Conservation (phyloP, 1,140 invertebrate genomes). For the Venustaconcha ellipsiformis region DNA sequence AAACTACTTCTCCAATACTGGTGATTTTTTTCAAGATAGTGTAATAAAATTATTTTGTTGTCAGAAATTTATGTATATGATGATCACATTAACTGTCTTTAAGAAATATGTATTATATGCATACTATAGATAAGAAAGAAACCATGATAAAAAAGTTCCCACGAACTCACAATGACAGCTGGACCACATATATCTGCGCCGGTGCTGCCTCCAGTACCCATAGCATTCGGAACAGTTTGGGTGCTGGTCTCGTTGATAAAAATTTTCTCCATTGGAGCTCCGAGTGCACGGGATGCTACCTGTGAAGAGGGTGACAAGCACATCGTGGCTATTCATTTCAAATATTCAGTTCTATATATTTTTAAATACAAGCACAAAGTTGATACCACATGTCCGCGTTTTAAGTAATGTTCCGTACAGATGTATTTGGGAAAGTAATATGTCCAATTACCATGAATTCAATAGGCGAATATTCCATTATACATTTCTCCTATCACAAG, state of each 20-base stretch:
- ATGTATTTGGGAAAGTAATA: too few relatives aligned
- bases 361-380: too few relatives aligned
- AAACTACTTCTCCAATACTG: too few relatives aligned
- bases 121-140: neutral
- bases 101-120: neutral
- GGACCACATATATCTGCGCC: conserved; percentile 95
- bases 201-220: conserved; percentile 90
- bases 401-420: too few relatives aligned
- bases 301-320: neutral
- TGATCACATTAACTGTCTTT: neutral
- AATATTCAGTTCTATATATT: too few relatives aligned
- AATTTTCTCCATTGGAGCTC: conserved; percentile 73
- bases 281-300: conserved; percentile 24
- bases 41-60: neutral
- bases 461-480: too few relatives aligned
- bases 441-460: too few relatives aligned
- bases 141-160: neutral
- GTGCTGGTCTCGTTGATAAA: conserved; percentile 91
- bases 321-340: too few relatives aligned
- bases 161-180: conserved; percentile 83
- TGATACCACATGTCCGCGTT: too few relatives aligned
- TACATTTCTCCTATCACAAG: too few relatives aligned
- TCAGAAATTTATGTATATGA: neutral
- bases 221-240: conserved; percentile 94
- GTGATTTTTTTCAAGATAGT: neutral